A percentile compares a stretch with the other conserved stretches of the same genome.
Evolutionary conservation across 2,113 vertebrate species (phyloP).

Genomic region (Chinchilla lanigera): DNA sequence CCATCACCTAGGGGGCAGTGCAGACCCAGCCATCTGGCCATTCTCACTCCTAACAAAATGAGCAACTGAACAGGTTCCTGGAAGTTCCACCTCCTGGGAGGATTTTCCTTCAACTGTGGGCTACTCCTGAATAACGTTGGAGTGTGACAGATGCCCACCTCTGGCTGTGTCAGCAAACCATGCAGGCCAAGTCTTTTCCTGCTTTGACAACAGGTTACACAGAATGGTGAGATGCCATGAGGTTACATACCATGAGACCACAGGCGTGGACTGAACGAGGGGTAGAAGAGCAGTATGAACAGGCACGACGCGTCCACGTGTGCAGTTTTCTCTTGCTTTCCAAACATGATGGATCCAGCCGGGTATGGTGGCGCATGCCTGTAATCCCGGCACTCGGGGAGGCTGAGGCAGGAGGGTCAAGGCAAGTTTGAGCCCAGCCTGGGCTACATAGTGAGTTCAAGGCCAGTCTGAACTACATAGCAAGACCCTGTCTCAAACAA

Average conservation of each 20-base stretch:
- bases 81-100: not conserved
- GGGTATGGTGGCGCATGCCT: not conserved
- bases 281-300: not conserved
- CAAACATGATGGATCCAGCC: not conserved
- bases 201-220: not conserved
- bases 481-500: not conserved
- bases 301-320: not conserved
- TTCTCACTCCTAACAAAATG: not conserved
- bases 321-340: constrained; percentile 39
- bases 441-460: not conserved
- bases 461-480: not conserved
- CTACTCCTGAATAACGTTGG: not conserved
- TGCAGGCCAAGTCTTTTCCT: not conserved
- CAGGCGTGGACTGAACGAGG: not conserved
- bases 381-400: not conserved
- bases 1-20: not conserved
- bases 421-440: not conserved
- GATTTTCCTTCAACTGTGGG: not conserved
- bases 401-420: not conserved
- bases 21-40: not conserved
- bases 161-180: not conserved
- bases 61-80: not conserved
- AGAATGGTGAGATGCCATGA: not conserved
- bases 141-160: not conserved
- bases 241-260: not conserved